These are phyloP conservation scores for Drosophila anomelani DNA, from an alignment of 2,888 invertebrate genomes.

Conservation along the genomic window DNA sequence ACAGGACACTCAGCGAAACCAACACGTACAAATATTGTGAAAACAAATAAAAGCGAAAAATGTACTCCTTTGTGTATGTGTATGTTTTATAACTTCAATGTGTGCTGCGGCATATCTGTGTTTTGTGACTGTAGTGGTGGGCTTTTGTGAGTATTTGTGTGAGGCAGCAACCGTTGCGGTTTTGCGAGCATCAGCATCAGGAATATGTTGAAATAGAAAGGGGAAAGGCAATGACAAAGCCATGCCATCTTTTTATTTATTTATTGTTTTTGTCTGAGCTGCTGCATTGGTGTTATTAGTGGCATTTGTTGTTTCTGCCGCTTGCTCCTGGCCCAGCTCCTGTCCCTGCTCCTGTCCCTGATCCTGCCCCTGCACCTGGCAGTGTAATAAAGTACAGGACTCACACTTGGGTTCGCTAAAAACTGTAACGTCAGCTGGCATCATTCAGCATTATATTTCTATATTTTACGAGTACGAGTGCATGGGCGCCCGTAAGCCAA, in stretches of 20 bases:
- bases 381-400: constrained; percentile 69
- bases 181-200: constrained; percentile 67
- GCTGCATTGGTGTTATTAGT: constrained; percentile 78
- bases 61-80: constrained; percentile 53
- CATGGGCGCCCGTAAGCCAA: constrained; percentile 33
- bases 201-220: constrained; percentile 13
- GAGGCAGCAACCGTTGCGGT: constrained; percentile 57
- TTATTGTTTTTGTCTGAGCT: constrained; percentile 77
- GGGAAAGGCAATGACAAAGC: constrained; percentile 50
- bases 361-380: constrained; percentile 22
- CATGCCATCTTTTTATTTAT: constrained; percentile 76
- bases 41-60: constrained; percentile 71
- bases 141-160: constrained; percentile 11
- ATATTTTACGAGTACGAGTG: constrained; percentile 41
- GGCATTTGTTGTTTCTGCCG: constrained; percentile 45
- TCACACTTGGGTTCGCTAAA: constrained; percentile 44
- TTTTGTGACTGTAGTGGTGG: constrained; percentile 28
- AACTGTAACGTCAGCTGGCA: constrained; percentile 67
- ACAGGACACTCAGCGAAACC: constrained; percentile 12
- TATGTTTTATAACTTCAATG: constrained; percentile 67
- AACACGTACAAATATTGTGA: constrained; percentile 60
- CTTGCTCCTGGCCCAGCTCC: not conserved
- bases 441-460: constrained; percentile 63
- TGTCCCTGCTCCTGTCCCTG: too few species aligned
- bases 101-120: constrained; percentile 34